phyloP scores from a whole-genome alignment of 2,888 invertebrate species.

The Phrixothrix hirtus region DNA sequence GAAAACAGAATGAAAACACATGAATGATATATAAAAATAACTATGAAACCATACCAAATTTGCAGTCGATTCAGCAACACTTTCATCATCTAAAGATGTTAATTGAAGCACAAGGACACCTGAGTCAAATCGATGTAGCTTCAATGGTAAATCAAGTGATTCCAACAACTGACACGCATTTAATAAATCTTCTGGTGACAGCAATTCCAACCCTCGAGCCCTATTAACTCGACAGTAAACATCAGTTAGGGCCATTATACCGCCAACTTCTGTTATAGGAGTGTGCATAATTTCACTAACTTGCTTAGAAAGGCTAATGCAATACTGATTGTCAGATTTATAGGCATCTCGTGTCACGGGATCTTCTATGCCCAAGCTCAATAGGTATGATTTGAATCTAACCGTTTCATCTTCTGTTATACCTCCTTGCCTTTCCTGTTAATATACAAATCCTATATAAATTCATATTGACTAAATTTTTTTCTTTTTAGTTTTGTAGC shows the following conservation, averaged over 20 bases:
- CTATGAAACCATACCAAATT: constrained; percentile 59
- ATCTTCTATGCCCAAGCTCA: constrained; percentile 97
- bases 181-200: constrained; percentile 96
- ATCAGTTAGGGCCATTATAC: constrained; percentile 96
- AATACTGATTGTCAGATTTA: constrained; percentile 84
- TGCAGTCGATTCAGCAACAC: constrained; percentile 68
- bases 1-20: constrained; percentile 42
- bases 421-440: constrained; percentile 85
- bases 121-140: constrained; percentile 83
- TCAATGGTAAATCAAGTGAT: constrained; percentile 69
- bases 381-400: constrained; percentile 91
- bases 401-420: constrained; percentile 97
- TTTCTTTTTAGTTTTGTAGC: no score
- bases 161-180: constrained; percentile 81
- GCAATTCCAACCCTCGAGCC: constrained; percentile 90
- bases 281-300: constrained; percentile 79
- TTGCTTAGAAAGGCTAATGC: constrained; percentile 82
- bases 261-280: constrained; percentile 86
- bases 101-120: constrained; percentile 95
- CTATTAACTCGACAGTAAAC: constrained; percentile 96
- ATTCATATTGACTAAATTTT: no score
- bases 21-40: constrained; percentile 1
- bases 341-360: constrained; percentile 93
- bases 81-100: constrained; percentile 72
- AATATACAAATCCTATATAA: no score